Percentiles rank a stretch among this genome's conserved stretches.
phyloP scores from a whole-genome alignment of 2,113 vertebrate species.

The Varanus salvator region DNA sequence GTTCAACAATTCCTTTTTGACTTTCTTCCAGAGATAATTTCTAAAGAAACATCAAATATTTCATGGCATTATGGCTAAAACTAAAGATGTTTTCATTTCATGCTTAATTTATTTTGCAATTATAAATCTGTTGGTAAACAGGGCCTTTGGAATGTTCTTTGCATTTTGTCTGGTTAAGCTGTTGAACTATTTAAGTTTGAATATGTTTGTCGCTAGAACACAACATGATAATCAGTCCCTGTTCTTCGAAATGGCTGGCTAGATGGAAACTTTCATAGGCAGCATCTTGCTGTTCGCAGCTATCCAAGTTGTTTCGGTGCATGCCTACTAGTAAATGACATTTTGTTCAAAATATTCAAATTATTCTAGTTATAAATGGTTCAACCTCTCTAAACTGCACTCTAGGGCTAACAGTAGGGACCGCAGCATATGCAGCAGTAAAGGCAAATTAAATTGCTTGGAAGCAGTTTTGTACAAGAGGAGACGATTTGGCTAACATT shows the following conservation, averaged over 20 bases:
- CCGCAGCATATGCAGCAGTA: background rate
- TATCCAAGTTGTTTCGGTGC: background rate
- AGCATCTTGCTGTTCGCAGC: background rate
- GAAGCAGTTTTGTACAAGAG: background rate
- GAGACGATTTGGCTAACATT: background rate
- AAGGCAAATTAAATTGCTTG: background rate
- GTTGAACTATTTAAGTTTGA: constrained; percentile 32
- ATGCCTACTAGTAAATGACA: background rate
- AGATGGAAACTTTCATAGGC: background rate
- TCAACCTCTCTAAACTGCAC: background rate
- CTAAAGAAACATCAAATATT: constrained; percentile 27
- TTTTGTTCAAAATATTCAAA: constrained; percentile 7
- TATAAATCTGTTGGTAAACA: constrained; percentile 36
- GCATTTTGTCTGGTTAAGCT: constrained; percentile 23
- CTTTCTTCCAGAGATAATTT: constrained; percentile 15
- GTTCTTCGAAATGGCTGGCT: background rate
- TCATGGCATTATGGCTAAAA: constrained; percentile 18
- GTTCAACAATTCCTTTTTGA: constrained; percentile 3
- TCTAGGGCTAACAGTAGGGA: background rate
- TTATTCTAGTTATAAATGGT: constrained; percentile 25
- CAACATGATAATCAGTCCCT: constrained; percentile 7
- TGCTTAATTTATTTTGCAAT: constrained; percentile 34
- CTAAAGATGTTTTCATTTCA: constrained; percentile 36
- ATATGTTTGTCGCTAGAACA: constrained; percentile 1
- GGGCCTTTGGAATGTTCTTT: constrained; percentile 8